phyloP scores from a whole-genome alignment of 2,888 invertebrate species.

The Macropis europaea region DNA sequence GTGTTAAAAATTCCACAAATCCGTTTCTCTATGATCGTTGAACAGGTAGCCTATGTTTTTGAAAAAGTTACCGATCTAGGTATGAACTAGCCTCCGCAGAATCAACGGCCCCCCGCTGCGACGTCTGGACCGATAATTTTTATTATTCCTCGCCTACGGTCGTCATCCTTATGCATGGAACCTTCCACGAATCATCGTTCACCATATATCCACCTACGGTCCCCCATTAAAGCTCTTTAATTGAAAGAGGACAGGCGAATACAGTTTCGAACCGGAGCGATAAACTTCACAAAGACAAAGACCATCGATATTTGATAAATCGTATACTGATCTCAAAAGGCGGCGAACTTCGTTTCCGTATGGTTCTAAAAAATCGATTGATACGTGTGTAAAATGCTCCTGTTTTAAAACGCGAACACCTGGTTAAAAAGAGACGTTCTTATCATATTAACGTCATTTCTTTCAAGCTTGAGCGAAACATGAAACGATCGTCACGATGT shows the following conservation, averaged over 20 bases:
- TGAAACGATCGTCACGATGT: conserved; percentile 41
- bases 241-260: not conserved
- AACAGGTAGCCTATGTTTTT: conserved; percentile 39
- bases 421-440: conserved; percentile 1
- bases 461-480: conserved; percentile 20
- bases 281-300: not conserved
- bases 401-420: too few relatives aligned
- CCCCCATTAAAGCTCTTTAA: conserved; percentile 20
- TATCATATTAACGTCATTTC: conserved; percentile 38
- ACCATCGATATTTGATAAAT: not conserved
- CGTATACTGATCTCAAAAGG: too few relatives aligned
- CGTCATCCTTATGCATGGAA: conserved; percentile 25
- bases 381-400: not conserved
- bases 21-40: not conserved
- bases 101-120: conserved; percentile 49
- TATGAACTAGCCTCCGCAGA: conserved; percentile 32
- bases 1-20: not conserved
- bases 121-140: conserved; percentile 56
- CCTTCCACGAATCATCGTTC: conserved; percentile 24
- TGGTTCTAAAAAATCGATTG: not conserved
- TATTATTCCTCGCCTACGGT: conserved; percentile 49
- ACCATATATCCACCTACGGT: conserved; percentile 25
- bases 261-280: not conserved
- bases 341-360: not conserved
- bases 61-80: conserved; percentile 32